phyloP scores from a whole-genome alignment of 2,888 invertebrate species.

The Cinara cedri region DNA sequence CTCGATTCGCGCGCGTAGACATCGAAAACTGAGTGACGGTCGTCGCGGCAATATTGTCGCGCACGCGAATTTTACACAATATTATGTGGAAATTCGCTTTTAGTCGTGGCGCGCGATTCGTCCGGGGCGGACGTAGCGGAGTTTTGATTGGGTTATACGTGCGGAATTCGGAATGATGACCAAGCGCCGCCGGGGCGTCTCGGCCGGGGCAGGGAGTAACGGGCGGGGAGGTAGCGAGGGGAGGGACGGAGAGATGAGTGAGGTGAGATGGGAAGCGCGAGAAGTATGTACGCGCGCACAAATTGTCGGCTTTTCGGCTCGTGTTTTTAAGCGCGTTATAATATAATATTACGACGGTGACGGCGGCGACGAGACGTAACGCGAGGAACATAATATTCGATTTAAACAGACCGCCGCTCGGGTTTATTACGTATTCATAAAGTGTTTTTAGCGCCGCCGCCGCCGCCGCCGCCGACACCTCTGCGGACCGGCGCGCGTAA shows the following conservation, averaged over 20 bases:
- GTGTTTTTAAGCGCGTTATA: constrained; percentile 33
- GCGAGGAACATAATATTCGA: constrained; percentile 26
- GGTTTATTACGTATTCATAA: constrained; percentile 56
- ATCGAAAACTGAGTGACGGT: too few species aligned
- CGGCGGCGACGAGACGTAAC: not conserved
- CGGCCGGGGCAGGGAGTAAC: too few species aligned
- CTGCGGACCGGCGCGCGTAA: not conserved
- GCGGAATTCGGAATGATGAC: constrained; percentile 8
- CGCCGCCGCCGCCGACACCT: not conserved
- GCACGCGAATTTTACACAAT: not conserved
- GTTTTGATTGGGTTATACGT: constrained; percentile 9
- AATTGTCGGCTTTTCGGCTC: constrained; percentile 40
- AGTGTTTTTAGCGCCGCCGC: constrained; percentile 46
- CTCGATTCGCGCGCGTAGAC: too few species aligned
- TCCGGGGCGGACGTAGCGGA: not conserved
- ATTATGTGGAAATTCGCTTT: not conserved
- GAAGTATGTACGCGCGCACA: not conserved
- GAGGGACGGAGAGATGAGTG: too few species aligned
- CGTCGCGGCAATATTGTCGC: too few species aligned
- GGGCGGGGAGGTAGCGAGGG: too few species aligned
- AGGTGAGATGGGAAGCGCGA: too few species aligned
- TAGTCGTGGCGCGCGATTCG: too few species aligned
- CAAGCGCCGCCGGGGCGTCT: not conserved
- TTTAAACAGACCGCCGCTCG: constrained; percentile 43
- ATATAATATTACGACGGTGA: not conserved